Evolutionary conservation across 30 jellyfish, hydroid and myxozoan species (phyloP).

Genomic region (Hydractinia echinata): DNA sequence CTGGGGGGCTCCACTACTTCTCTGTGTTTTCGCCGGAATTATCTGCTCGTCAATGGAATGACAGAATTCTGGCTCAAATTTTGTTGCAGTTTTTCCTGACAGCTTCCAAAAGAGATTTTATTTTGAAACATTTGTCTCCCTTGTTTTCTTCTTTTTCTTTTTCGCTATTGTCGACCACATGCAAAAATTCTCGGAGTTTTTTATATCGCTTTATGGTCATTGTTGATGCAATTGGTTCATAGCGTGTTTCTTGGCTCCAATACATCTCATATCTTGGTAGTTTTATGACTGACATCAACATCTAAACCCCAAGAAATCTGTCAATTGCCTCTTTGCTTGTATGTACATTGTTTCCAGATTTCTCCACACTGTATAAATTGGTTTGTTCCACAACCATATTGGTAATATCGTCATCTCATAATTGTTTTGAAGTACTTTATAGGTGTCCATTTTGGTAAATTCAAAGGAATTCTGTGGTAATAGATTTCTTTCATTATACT

Average conservation of each 20-base stretch:
- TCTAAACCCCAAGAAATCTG: conserved; percentile 16
- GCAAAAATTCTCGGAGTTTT: conserved; percentile 13
- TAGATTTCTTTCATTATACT: neutral
- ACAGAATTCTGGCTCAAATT: neutral
- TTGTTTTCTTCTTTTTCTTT: conserved; percentile 18
- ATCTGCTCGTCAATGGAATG: neutral
- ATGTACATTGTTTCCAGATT: conserved; percentile 14
- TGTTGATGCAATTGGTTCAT: conserved; percentile 10
- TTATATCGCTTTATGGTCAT: conserved; percentile 1
- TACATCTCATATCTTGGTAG: conserved; percentile 23
- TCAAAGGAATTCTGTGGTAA: neutral
- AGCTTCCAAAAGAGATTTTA: neutral
- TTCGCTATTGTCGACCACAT: conserved; percentile 20
- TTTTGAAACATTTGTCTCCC: conserved; percentile 39
- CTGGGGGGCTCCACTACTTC: conserved; percentile 52
- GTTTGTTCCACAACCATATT: conserved; percentile 16
- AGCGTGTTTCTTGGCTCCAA: conserved; percentile 20
- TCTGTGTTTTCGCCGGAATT: conserved; percentile 36
- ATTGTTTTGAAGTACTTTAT: conserved; percentile 5
- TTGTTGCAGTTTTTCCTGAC: neutral
- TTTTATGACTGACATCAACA: conserved; percentile 21
- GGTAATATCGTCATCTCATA: conserved; percentile 24
- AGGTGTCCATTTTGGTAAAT: conserved; percentile 14
- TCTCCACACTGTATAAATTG: conserved; percentile 20
- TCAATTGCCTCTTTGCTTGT: conserved; percentile 17